A percentile compares a stretch with the other conserved stretches of the same genome.
phyloP scores from a whole-genome alignment of 30 jellyfish, hydroid and myxozoan genomes.

The Turritopsis rubra region DNA sequence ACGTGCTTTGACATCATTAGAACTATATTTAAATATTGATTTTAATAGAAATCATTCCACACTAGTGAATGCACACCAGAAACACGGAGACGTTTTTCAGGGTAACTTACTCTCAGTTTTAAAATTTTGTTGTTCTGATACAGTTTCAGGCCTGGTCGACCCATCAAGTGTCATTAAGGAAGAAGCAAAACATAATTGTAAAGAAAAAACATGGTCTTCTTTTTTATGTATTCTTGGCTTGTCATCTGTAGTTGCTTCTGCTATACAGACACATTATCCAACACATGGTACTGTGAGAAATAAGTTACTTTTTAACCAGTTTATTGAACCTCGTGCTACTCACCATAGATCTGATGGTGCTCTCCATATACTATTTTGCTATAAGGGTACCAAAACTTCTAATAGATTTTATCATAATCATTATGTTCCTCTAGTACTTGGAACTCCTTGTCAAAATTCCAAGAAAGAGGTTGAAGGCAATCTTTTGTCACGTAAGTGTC shows the following conservation, averaged over 20 bases:
- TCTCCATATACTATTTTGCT: neutral
- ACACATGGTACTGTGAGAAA: neutral
- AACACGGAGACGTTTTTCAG: neutral
- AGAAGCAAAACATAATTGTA: conserved; percentile 22
- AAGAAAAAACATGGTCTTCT: neutral
- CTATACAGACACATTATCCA: neutral
- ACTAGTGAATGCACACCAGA: neutral
- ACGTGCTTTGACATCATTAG: neutral
- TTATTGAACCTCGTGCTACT: neutral
- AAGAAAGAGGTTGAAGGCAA: neutral
- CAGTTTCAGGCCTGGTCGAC: neutral
- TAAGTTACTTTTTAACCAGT: neutral
- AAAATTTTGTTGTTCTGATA: neutral
- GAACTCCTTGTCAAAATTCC: neutral
- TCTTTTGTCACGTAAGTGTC: neutral
- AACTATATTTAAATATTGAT: neutral
- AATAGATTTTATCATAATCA: neutral
- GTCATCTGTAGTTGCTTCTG: neutral
- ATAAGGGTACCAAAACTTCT: neutral
- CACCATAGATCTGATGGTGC: neutral
- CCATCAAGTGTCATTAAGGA: neutral
- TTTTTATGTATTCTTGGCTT: neutral
- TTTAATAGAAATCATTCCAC: neutral
- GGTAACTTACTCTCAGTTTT: neutral
- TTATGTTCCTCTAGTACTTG: neutral